Conservation (phyloP, 30 jellyfish, hydroid and myxozoan species). For the Rhopilema esculentum region DNA sequence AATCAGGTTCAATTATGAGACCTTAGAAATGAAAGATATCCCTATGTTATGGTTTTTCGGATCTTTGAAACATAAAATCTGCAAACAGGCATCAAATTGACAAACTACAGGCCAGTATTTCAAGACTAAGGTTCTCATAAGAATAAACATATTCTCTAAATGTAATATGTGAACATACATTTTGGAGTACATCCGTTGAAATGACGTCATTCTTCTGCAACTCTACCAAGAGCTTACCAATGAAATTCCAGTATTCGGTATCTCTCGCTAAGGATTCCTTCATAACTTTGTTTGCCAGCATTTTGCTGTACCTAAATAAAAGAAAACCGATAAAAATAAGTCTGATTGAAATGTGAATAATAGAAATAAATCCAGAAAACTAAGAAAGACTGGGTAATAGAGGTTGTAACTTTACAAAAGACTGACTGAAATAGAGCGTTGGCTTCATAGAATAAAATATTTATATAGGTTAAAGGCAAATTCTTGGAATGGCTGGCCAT, state of each 20-base stretch:
- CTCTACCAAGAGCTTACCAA: slow-evolving; percentile 53
- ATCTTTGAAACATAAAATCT: no score
- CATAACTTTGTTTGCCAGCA: slow-evolving; percentile 48
- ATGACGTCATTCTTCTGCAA: slow-evolving; percentile 43
- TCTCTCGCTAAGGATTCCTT: slow-evolving; percentile 38
- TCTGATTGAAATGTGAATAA: not conserved
- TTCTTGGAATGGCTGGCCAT: no score
- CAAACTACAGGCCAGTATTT: no score
- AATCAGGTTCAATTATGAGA: no score
- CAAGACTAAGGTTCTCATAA: no score
- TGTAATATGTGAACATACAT: slow-evolving; percentile 7
- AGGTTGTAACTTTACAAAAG: not conserved
- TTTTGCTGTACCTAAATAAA: slow-evolving; percentile 38
- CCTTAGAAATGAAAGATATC: no score
- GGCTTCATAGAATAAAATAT: no score
- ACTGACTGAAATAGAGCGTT: no score
- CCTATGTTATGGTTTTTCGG: not conserved
- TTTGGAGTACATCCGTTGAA: slow-evolving; percentile 29
- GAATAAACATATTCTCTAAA: not conserved
- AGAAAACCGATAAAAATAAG: not conserved
- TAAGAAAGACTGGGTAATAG: not conserved
- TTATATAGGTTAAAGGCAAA: no score
- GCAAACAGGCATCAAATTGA: no score
- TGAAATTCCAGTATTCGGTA: slow-evolving; percentile 45
- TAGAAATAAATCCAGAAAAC: not conserved